These are phyloP conservation scores for Geotrupes spiniger DNA, from an alignment of 2,888 invertebrate species.

Conservation along the genomic window DNA sequence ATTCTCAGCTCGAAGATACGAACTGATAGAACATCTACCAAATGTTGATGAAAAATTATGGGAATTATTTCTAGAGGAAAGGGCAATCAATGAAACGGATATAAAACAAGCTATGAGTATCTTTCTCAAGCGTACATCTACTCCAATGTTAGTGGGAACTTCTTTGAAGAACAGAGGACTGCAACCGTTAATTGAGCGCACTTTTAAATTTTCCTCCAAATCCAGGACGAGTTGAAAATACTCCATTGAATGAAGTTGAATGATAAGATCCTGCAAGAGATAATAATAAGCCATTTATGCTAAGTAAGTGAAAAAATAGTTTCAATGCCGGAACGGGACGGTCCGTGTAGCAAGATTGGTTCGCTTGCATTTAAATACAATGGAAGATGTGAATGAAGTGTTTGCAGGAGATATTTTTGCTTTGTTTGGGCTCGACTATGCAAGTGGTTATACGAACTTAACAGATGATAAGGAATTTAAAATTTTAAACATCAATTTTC, in stretches of 20 bases:
- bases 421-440: slow-evolving; percentile 96
- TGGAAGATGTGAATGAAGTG: slow-evolving; percentile 94
- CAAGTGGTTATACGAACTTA: slow-evolving; percentile 95
- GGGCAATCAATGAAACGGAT: slow-evolving; percentile 70
- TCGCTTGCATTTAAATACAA: slow-evolving; percentile 90
- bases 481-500: slow-evolving; percentile 93
- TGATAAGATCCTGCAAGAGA: slow-evolving; percentile 69
- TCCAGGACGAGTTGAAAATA: slow-evolving; percentile 86
- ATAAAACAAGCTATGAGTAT: slow-evolving; percentile 80
- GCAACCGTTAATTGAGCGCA: slow-evolving; percentile 89
- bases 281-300: slow-evolving; percentile 72
- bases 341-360: slow-evolving; percentile 85
- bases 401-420: slow-evolving; percentile 98
- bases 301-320: slow-evolving; percentile 82
- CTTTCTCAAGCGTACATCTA: slow-evolving; percentile 79
- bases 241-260: slow-evolving; percentile 58
- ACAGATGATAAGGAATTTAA: slow-evolving; percentile 77
- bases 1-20: slow-evolving; percentile 74
- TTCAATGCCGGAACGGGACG: slow-evolving; percentile 83
- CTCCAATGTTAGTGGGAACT: slow-evolving; percentile 89
- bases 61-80: slow-evolving; percentile 91
- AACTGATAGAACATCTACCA: slow-evolving; percentile 88
- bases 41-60: slow-evolving; percentile 93
- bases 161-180: slow-evolving; percentile 98
- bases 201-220: slow-evolving; percentile 88